These are phyloP conservation scores for Tragelaphus scriptus DNA, from an alignment of 2,113 vertebrate genomes.

Conservation along the genomic window DNA sequence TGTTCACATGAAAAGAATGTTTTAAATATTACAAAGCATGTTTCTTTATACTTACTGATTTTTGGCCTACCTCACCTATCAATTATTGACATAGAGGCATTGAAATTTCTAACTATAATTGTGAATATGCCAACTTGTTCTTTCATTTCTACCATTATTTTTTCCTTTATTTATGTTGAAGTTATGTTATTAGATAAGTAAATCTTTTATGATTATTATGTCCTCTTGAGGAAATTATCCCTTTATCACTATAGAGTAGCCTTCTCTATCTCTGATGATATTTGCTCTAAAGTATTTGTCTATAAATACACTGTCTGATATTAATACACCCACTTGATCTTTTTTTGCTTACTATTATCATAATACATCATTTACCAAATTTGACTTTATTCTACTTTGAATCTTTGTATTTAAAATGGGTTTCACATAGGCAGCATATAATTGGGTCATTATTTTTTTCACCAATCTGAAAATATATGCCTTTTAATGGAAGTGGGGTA, in stretches of 20 bases:
- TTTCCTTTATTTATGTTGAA: neutral
- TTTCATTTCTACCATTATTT: neutral
- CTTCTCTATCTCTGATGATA: neutral
- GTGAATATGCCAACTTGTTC: neutral
- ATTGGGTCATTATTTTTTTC: neutral
- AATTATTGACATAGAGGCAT: neutral
- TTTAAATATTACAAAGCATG: neutral
- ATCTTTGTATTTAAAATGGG: neutral
- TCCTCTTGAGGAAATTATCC: neutral
- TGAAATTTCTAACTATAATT: neutral
- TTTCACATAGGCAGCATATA: neutral
- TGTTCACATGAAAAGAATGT: neutral
- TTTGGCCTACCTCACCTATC: neutral
- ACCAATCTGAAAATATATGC: neutral
- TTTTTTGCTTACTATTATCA: neutral
- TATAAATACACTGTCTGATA: neutral
- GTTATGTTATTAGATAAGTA: neutral
- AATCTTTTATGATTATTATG: neutral
- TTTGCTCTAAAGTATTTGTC: neutral
- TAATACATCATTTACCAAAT: neutral
- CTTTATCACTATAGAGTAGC: neutral
- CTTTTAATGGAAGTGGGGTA: neutral
- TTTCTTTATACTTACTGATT: neutral
- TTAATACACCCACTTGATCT: neutral
- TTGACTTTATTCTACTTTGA: neutral